Percentiles rank a stretch among this genome's conserved stretches.
Evolutionary conservation across 2,113 vertebrate species (phyloP).

Genomic region (Alces alces): DNA sequence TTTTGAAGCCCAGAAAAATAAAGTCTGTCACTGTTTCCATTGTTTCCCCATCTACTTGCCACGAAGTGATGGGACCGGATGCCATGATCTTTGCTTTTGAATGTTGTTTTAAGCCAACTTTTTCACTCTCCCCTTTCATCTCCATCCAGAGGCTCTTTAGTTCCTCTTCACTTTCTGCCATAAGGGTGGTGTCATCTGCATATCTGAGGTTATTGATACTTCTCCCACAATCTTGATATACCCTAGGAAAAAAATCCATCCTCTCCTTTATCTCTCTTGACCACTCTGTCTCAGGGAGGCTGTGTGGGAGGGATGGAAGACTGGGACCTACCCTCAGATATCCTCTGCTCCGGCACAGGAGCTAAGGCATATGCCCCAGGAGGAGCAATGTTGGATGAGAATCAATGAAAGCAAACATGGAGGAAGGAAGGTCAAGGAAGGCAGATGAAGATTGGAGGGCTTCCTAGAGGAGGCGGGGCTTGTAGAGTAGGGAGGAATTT

Average conservation of each 20-base stretch:
- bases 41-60: neutral
- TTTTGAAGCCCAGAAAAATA: neutral
- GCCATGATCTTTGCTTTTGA: neutral
- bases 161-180: neutral
- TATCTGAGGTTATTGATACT: neutral
- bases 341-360: neutral
- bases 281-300: neutral
- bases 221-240: neutral
- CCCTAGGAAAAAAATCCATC: neutral
- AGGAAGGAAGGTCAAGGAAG: neutral
- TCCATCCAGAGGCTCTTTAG: neutral
- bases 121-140: neutral
- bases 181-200: neutral
- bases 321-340: neutral
- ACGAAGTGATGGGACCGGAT: neutral
- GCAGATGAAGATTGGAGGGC: neutral
- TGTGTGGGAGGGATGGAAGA: neutral
- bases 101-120: neutral
- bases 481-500: neutral
- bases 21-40: neutral
- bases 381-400: neutral
- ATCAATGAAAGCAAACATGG: neutral
- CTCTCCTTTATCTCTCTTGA: neutral
- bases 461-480: neutral
- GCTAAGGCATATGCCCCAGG: neutral